These are phyloP conservation scores for Pholis gunnellus DNA, from an alignment of 2,113 vertebrate genomes.

Conservation along the genomic window DNA sequence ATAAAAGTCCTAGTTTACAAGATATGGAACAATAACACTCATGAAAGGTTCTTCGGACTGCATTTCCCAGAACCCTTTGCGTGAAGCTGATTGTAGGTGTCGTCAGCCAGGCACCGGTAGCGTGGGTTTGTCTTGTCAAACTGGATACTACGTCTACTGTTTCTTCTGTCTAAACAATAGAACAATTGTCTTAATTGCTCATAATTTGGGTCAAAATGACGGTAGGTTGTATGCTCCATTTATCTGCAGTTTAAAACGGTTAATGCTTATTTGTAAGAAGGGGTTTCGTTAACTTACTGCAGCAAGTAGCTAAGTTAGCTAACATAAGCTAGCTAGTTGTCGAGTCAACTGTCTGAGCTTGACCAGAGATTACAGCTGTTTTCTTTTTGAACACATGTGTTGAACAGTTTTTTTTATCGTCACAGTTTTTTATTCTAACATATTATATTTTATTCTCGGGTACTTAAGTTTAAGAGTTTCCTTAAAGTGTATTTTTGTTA, in stretches of 20 bases:
- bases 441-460: fast-evolving
- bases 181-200: neutral
- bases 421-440: neutral
- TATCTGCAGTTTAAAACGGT: fast-evolving
- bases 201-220: slow-evolving; percentile 69
- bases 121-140: slow-evolving; percentile 72
- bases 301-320: slow-evolving; percentile 60
- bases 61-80: slow-evolving; percentile 68
- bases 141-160: slow-evolving; percentile 26
- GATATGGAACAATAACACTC: neutral
- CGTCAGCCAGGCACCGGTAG: slow-evolving; percentile 79
- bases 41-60: slow-evolving; percentile 32
- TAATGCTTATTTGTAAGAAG: neutral
- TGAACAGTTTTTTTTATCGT: neutral
- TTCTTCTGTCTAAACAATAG: slow-evolving; percentile 10
- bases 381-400: neutral
- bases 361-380: neutral
- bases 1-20: neutral
- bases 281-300: slow-evolving; percentile 16
- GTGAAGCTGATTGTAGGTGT: slow-evolving; percentile 41
- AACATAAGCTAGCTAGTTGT: slow-evolving; percentile 49
- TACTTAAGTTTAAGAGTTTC: neutral
- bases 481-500: neutral
- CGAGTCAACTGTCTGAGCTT: slow-evolving; percentile 1
- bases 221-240: slow-evolving; percentile 55